Evolutionary conservation across 2,888 invertebrate species (phyloP).

Genomic region (Chromoteleia sp.): DNA sequence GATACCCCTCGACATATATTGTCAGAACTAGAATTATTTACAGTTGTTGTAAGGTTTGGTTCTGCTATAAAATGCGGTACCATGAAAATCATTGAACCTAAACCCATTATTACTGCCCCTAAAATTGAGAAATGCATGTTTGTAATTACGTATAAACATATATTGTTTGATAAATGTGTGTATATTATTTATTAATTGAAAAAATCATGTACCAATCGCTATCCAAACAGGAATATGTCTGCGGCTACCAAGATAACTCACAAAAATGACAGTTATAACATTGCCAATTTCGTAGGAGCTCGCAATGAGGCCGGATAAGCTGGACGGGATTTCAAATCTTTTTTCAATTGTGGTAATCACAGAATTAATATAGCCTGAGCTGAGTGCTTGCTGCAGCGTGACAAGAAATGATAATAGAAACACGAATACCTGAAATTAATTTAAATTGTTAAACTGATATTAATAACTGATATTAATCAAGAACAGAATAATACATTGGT

Average conservation of each 20-base stretch:
- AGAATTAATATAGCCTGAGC: conserved; percentile 96
- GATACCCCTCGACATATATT: conserved; percentile 92
- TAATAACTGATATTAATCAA: no score
- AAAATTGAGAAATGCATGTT: conserved; percentile 42
- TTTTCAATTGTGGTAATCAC: conserved; percentile 99
- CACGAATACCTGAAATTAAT: conserved; percentile 90
- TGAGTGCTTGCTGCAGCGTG: conserved; percentile 95
- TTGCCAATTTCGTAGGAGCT: conserved; percentile 98
- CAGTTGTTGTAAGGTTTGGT: conserved; percentile 89
- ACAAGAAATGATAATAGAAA: conserved; percentile 95
- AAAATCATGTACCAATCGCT: conserved; percentile 89
- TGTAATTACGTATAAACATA: background rate
- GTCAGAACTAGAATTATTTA: conserved; percentile 89
- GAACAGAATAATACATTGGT: background rate
- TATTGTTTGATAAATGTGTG: no score
- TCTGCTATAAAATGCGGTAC: conserved; percentile 96
- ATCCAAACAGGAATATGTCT: conserved; percentile 98
- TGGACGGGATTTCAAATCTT: conserved; percentile 96
- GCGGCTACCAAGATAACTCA: conserved; percentile 96
- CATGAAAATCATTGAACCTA: conserved; percentile 96
- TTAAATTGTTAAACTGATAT: background rate
- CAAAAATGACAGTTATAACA: conserved; percentile 97
- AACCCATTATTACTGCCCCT: conserved; percentile 96
- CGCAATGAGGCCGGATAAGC: conserved; percentile 95
- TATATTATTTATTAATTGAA: background rate